Base-by-base conservation (phyloP, 2,797 vertebrate species). In the Sciurus vulgaris region DNA sequence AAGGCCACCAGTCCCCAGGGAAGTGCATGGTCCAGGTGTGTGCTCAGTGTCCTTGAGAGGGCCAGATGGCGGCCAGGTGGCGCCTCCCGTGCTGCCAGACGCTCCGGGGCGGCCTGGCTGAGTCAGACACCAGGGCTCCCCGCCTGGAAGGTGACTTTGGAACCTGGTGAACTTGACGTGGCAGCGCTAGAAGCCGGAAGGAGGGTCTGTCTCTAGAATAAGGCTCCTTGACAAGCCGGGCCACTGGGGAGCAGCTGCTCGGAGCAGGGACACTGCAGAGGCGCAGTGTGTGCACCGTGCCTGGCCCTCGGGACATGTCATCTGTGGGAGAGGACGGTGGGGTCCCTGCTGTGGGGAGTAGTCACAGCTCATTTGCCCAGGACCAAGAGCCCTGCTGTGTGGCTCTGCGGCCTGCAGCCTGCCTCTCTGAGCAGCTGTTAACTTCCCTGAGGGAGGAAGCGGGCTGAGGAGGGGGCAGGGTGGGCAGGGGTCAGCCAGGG, bases 131-230 rank as follows among this genome's bases (percentile, higher is more conserved):
- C 0, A 41, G 73, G 54, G 95, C 79, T 73, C 81, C 70, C 83
- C 38, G 77, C 77, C 87, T 4, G 0, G 92, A 97, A 97, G 96
- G 97, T 95, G 95, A 94, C 95, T 89, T 96, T 97, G 96, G 82
- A 96, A 35, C 85, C 81, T 79, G 1, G 4, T 72, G 93, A 72
- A 56, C 67, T 30, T 0, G 5, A 72, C 30, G 8, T 82, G 88
- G 93, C 35, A 33, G 81, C 18, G 41, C 26, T 10, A 18, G 73
- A 30, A 91, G 41, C 86, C 2, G 5, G 24, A 51, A 70, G 26
- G 7, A 61, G 78, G 15, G 49, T 51, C 56, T 1, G 35, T 24
- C 91, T 86, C 30, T 59, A 63, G 7, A 63, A 63, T 63, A 5
- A 33, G 76, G 18, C 22, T 85, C 41, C 22, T 51, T 33, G 26